Conservation (phyloP, 2,113 vertebrate genomes). For the Cheilinus undulatus region DNA sequence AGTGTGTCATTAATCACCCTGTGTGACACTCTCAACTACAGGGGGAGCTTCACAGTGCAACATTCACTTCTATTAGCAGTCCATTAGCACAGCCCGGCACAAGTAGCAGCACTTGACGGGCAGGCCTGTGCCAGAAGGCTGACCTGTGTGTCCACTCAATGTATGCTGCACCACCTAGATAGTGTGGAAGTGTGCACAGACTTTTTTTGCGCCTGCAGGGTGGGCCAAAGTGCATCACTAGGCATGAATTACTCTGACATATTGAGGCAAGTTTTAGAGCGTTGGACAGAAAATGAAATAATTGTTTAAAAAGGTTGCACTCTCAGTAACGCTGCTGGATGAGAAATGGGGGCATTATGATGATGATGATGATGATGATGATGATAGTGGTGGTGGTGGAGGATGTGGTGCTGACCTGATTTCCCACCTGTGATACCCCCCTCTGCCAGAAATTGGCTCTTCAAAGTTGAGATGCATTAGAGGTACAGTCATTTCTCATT, state of each 20-base stretch:
- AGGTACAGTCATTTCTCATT: conserved; percentile 69
- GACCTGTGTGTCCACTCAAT: conserved; percentile 65
- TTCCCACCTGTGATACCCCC: conserved; percentile 66
- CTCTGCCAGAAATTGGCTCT: conserved; percentile 69
- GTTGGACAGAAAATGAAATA: conserved; percentile 59
- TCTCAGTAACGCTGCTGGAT: conserved; percentile 35
- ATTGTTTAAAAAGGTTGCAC: conserved; percentile 60
- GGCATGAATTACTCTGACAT: conserved; percentile 33
- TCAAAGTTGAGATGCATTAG: conserved; percentile 76
- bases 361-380: conserved; percentile 42
- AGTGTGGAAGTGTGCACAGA: conserved; percentile 2
- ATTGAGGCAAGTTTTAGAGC: conserved; percentile 43
- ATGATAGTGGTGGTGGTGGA: conserved; percentile 60
- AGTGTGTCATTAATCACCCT: conserved; percentile 83
- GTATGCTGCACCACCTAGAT: conserved; percentile 53
- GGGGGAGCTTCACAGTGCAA: conserved; percentile 77
- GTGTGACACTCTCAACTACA: conserved; percentile 77
- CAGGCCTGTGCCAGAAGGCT: conserved; percentile 68
- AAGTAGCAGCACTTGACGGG: conserved; percentile 80
- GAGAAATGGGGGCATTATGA: conserved; percentile 62
- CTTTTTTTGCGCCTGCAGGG: conserved; percentile 10
- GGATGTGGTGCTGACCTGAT: conserved; percentile 62
- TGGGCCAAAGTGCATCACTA: conserved; percentile 50
- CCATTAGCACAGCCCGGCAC: conserved; percentile 85
- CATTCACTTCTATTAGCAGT: conserved; percentile 83